Evolutionary conservation across 2,113 vertebrate genomes (phyloP), one percentile per base, ranked within the genome.

Genomic region (Mesocricetus auratus): DNA sequence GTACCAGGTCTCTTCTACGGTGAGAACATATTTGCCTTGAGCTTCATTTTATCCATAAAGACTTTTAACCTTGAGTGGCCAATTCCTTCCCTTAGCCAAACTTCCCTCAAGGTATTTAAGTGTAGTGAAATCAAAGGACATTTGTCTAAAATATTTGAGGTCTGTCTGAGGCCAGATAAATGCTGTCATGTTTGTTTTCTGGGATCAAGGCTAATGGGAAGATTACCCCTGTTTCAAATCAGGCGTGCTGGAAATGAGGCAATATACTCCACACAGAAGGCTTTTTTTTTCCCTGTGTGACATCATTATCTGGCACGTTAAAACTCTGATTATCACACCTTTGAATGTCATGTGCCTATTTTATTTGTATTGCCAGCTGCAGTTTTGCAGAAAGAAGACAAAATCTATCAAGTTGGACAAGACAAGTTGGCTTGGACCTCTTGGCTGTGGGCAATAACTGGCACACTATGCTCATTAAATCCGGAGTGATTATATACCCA

Each of bases 231-330:
- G 53, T 83, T 96, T 96, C 78, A 91, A 93, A 94, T 96, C 82
- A 93, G 95, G 31, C 95, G 88, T 93, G 94, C 92, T 96, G 95
- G 96, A 97, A 96, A 94, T 88, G 78, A 95, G 90, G 85, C 82
- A 97, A 94, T 95, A 0, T 21, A 83, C 56, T 93, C 83, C 29
- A 22, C 81, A 88, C 68, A 68, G 74, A 96, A 58, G n/a, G n/a
- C 31, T 94, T 45, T 92, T 93, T 89, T 73, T 92, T 74, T 50
- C 21, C 91, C 69, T 79, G 3, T 39, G 85, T 89, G 86, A 83
- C 45, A 60, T 91, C 68, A 78, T 86, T 24, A 87, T 94, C 73
- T 96, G 96, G 83, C 56, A 60, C 29, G 50, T 29, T 66, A 21
- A 66, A 75, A 69, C 50, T 94, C 90, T 15, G 1, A n/a, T 69